Evolutionary conservation across 1,140 invertebrate species (phyloP).

Genomic region (Bombus superbus): DNA sequence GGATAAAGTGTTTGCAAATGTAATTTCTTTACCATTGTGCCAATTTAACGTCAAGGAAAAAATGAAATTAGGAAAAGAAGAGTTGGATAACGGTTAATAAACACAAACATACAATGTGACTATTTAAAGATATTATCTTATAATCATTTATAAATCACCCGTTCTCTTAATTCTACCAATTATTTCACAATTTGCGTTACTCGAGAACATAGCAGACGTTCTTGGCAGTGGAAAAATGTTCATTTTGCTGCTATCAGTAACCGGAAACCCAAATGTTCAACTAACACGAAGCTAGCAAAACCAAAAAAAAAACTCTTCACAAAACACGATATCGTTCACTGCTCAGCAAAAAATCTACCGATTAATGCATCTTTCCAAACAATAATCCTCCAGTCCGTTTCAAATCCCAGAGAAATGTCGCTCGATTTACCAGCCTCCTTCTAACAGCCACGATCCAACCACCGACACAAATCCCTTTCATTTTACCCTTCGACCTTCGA

Average conservation of each 20-base stretch:
- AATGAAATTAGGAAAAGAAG: no score
- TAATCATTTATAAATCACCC: no score
- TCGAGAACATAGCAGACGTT: not conserved
- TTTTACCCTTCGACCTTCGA: not conserved
- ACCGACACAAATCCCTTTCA: not conserved
- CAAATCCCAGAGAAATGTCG: not conserved
- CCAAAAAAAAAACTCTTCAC: not conserved
- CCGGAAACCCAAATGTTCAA: not conserved
- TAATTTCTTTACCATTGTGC: no score
- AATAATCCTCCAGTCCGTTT: no score
- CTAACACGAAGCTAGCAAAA: not conserved
- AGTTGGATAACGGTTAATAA: no score
- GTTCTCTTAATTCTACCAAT: no score
- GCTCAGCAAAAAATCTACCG: no score
- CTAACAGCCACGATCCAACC: not conserved
- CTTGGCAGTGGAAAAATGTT: not conserved
- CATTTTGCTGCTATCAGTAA: not conserved
- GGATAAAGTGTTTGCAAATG: no score
- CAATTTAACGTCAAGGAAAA: no score
- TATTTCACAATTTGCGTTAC: not conserved
- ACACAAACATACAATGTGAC: no score
- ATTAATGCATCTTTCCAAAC: not conserved
- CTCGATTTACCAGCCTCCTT: not conserved
- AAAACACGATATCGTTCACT: not conserved
- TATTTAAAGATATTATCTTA: no score